Evolutionary conservation across 2,113 vertebrate genomes (phyloP).

Genomic region (Tragelaphus strepsiceros): DNA sequence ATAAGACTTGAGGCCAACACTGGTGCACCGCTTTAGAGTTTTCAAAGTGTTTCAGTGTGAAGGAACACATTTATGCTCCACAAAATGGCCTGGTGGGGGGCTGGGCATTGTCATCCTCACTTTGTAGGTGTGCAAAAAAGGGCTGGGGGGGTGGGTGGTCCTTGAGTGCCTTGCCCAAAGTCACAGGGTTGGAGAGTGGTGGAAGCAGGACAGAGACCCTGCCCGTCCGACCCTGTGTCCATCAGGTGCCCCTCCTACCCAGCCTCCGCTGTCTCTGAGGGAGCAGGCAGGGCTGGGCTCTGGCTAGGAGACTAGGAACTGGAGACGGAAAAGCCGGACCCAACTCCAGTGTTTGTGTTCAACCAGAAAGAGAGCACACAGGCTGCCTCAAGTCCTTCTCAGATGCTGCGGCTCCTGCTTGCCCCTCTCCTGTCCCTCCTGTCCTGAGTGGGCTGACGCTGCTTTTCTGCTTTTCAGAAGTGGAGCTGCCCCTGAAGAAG

Average conservation of each 20-base stretch:
- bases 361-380: background rate
- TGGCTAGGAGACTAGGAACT: background rate
- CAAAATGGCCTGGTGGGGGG: background rate
- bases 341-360: background rate
- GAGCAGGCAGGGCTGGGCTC: background rate
- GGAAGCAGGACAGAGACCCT: background rate
- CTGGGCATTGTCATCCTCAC: background rate
- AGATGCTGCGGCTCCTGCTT: background rate
- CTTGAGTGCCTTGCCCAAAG: background rate
- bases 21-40: background rate
- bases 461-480: slow-evolving; percentile 78
- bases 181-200: background rate
- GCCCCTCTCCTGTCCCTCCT: background rate
- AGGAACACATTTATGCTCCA: background rate
- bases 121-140: background rate
- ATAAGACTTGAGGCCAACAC: background rate
- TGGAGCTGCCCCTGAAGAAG: slow-evolving; percentile 85
- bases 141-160: background rate
- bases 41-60: background rate
- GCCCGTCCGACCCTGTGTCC: background rate
- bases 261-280: background rate
- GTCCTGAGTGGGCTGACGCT: background rate
- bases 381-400: fast-evolving
- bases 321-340: background rate
- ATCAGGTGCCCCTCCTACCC: background rate